Evolutionary conservation across 1,140 invertebrate species (phyloP).

Genomic region (Zaprionus ghesquierei): DNA sequence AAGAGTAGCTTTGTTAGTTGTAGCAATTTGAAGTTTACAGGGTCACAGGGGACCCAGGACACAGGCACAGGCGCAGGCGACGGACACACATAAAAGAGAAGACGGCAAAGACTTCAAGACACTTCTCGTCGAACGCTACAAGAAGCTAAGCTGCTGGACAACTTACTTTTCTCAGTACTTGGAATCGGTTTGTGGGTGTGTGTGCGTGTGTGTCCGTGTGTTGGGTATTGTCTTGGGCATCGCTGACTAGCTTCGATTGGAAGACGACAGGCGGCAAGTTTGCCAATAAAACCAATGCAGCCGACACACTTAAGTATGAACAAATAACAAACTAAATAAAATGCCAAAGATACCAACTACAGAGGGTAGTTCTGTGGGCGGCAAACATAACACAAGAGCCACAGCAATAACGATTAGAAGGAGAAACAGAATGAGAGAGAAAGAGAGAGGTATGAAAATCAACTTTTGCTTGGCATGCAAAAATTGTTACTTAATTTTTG

Average conservation of each 20-base stretch:
- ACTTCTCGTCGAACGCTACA: conserved; percentile 60
- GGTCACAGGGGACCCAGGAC: conserved; percentile 63
- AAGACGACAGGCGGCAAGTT: conserved; percentile 77
- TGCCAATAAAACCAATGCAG: conserved; percentile 77
- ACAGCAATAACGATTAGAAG: conserved; percentile 58
- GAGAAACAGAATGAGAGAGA: background rate
- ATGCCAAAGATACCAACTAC: conserved; percentile 60
- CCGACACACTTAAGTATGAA: conserved; percentile 79
- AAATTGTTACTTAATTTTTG: conserved; percentile 77
- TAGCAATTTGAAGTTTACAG: conserved; percentile 80
- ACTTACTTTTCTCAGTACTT: conserved; percentile 64
- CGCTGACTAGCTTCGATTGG: conserved; percentile 68
- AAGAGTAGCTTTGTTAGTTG: conserved; percentile 47
- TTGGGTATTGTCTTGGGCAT: conserved; percentile 72
- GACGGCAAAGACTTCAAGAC: conserved; percentile 69
- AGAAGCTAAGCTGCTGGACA: conserved; percentile 78
- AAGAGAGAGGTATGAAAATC: conserved; percentile 57
- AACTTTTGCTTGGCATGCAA: conserved; percentile 65
- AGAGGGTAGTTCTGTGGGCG: conserved; percentile 51
- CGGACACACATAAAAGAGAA: conserved; percentile 1
- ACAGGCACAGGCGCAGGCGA: conserved; percentile 11
- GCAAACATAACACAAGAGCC: conserved; percentile 20
- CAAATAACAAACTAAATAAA: conserved; percentile 81
- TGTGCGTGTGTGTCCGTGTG: conserved; percentile 2
- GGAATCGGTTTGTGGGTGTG: conserved; percentile 6